Evolutionary conservation across 2,797 vertebrate genomes (phyloP).

Genomic region (Selene dorsalis): DNA sequence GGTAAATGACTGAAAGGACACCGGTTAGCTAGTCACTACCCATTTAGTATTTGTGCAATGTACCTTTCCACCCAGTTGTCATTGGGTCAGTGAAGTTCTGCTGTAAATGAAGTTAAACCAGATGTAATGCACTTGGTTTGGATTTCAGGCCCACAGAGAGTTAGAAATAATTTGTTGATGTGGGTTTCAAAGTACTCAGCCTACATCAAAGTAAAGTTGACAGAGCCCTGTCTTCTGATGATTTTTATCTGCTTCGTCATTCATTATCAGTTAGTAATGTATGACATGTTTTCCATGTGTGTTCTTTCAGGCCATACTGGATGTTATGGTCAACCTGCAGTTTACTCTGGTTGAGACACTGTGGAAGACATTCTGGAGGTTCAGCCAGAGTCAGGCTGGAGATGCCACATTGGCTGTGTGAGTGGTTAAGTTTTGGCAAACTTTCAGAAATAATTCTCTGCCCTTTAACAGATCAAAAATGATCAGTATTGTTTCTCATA

Average conservation of each 20-base stretch:
- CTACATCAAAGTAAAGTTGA: not conserved
- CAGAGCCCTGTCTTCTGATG: not conserved
- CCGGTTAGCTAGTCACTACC: not conserved
- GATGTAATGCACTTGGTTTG: not conserved
- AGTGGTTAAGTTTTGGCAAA: slow-evolving; percentile 65
- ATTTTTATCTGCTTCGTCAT: no score
- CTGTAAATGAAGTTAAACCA: not conserved
- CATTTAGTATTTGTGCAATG: not conserved
- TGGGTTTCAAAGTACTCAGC: not conserved
- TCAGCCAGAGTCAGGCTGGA: slow-evolving; percentile 88
- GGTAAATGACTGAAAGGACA: slow-evolving; percentile 77
- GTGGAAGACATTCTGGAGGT: slow-evolving; percentile 97
- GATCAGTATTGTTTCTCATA: not conserved
- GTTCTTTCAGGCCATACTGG: slow-evolving; percentile 89
- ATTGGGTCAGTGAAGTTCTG: not conserved
- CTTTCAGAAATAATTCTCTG: slow-evolving; percentile 11
- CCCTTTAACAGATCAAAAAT: not conserved
- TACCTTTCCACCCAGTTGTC: slow-evolving; percentile 8
- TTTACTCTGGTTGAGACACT: slow-evolving; percentile 95
- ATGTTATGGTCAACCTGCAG: slow-evolving; percentile 96
- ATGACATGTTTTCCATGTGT: not conserved
- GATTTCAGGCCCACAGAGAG: not conserved
- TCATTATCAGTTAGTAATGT: not conserved
- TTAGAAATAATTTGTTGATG: not conserved
- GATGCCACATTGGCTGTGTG: slow-evolving; percentile 89